Conservation (phyloP, 1,140 invertebrate species). For the Varroa destructor region DNA sequence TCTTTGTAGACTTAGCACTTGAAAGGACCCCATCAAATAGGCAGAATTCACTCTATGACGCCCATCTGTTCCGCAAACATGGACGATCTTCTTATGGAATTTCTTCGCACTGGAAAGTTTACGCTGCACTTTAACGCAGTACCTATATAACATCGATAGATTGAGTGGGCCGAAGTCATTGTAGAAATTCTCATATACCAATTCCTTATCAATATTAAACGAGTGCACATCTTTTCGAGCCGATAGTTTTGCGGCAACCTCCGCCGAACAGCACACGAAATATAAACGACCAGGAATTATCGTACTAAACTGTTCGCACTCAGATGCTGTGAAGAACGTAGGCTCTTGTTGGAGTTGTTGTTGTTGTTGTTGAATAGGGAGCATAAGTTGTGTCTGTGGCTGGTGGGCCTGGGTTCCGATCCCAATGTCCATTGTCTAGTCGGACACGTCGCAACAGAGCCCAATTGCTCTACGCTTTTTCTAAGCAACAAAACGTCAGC, state of each 20-base stretch:
- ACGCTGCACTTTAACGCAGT: background rate
- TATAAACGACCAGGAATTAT: constrained; percentile 20
- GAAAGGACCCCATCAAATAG: constrained; percentile 9
- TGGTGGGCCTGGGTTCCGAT: too few relatives aligned
- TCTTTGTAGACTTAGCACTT: background rate
- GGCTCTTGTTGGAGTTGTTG: too few relatives aligned
- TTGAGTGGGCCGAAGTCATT: constrained; percentile 25
- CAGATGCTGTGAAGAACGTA: background rate
- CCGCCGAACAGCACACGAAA: constrained; percentile 10
- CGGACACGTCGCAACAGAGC: too few relatives aligned
- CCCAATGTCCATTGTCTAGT: too few relatives aligned
- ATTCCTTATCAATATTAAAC: constrained; percentile 19
- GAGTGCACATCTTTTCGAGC: constrained; percentile 2
- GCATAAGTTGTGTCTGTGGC: too few relatives aligned
- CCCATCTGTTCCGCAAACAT: background rate
- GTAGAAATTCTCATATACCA: constrained; percentile 19
- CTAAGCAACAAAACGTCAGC: too few relatives aligned
- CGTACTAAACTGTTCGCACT: constrained; percentile 9
- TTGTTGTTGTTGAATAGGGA: too few relatives aligned
- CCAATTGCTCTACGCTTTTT: too few relatives aligned
- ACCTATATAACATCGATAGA: constrained; percentile 15
- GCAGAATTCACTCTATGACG: background rate
- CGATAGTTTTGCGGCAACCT: background rate
- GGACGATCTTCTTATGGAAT: constrained; percentile 3
- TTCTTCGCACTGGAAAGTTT: constrained; percentile 13